These are phyloP conservation scores for Dendrocopos noguchii DNA, from an alignment of 2,113 vertebrate species.

Conservation along the genomic window DNA sequence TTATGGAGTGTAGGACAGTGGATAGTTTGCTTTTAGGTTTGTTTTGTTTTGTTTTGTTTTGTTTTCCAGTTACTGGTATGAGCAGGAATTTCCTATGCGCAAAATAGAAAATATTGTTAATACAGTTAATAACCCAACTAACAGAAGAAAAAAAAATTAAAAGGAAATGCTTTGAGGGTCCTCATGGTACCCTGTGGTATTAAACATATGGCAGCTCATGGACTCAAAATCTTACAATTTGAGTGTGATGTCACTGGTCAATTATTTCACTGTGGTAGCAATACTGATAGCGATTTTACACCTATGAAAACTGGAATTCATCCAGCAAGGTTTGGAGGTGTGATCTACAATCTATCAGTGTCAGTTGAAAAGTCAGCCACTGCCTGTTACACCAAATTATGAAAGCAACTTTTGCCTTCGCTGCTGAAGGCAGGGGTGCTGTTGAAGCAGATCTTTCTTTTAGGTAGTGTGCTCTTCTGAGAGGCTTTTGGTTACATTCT, in stretches of 20 bases:
- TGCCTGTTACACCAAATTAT: not conserved
- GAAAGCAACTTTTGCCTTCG: not conserved
- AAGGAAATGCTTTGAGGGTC: constrained; percentile 41
- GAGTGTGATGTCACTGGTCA: constrained; percentile 24
- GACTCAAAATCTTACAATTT: not conserved
- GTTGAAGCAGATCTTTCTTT: not conserved
- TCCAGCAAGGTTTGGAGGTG: not conserved
- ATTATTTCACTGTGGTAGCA: constrained; percentile 14
- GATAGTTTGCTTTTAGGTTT: constrained; percentile 8
- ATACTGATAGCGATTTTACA: constrained; percentile 33
- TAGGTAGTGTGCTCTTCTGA: not conserved
- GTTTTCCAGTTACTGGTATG: constrained; percentile 25
- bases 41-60: not conserved
- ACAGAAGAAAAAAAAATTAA: not conserved
- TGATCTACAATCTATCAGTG: not conserved
- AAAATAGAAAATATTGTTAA: constrained; percentile 33
- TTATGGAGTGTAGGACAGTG: constrained; percentile 51
- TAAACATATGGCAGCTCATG: not conserved
- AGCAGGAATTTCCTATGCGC: constrained; percentile 51
- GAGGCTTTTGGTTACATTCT: not conserved
- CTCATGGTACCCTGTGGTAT: not conserved
- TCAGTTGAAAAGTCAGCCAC: not conserved
- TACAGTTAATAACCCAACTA: constrained; percentile 43
- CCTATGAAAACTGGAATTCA: constrained; percentile 49
- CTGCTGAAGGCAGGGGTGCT: not conserved